These are phyloP conservation scores for Phoronis australis DNA, from an alignment of 2,888 invertebrate species.

Conservation along the genomic window DNA sequence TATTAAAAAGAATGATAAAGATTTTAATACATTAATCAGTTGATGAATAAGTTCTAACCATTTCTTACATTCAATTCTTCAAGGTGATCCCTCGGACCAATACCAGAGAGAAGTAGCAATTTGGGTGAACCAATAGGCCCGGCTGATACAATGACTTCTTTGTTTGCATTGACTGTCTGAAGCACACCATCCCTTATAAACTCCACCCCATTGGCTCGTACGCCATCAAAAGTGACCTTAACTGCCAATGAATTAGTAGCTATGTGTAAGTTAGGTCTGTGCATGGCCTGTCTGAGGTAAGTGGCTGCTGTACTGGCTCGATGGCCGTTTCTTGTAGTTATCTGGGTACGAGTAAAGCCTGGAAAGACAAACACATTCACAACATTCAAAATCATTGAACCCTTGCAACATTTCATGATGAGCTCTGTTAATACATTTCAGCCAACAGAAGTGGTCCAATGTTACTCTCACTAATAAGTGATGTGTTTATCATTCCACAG, in stretches of 20 bases:
- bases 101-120: conserved; percentile 47
- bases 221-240: conserved; percentile 33
- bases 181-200: conserved; percentile 28
- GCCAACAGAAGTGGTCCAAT: too few species aligned
- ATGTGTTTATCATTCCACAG: too few species aligned
- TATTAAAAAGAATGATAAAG: too few species aligned
- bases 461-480: too few species aligned
- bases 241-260: conserved; percentile 29
- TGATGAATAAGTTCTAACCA: too few species aligned
- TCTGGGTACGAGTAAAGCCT: conserved; percentile 29
- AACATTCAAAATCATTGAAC: not conserved
- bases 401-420: not conserved
- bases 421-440: too few species aligned
- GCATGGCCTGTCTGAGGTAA: conserved; percentile 36
- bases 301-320: conserved; percentile 42
- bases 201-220: conserved; percentile 34
- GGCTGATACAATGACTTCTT: conserved; percentile 46
- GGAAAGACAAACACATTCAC: not conserved
- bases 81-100: conserved; percentile 48
- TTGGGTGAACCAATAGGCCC: conserved; percentile 50
- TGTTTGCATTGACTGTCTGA: conserved; percentile 26
- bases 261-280: conserved; percentile 34
- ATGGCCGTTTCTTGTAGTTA: conserved; percentile 35
- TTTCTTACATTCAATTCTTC: conserved; percentile 53
- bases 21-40: too few species aligned